phyloP scores from a whole-genome alignment of 2,888 invertebrate genomes.

The Abrostola triplasia region DNA sequence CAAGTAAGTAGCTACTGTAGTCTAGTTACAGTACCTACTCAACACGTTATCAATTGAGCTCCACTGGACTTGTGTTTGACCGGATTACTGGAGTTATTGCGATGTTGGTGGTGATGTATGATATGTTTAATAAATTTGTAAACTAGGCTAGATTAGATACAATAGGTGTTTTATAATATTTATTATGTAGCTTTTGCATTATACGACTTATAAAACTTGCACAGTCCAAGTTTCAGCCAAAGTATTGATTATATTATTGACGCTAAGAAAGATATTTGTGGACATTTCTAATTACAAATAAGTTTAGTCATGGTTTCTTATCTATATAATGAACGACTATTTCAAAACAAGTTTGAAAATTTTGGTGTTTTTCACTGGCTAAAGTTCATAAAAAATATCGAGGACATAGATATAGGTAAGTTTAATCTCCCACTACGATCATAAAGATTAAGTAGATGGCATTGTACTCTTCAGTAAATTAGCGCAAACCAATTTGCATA shows the following conservation, averaged over 20 bases:
- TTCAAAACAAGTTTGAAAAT: too few species aligned
- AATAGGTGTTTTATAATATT: too few species aligned
- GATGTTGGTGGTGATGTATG: constrained; percentile 12
- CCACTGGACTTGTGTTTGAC: constrained; percentile 33
- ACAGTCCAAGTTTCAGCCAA: too few species aligned
- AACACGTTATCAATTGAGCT: constrained; percentile 40
- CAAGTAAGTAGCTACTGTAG: constrained; percentile 22
- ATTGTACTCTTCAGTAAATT: constrained; percentile 71
- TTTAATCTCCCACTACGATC: constrained; percentile 35
- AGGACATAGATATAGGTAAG: constrained; percentile 12
- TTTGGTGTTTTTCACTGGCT: too few species aligned
- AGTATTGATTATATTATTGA: too few species aligned
- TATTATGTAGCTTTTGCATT: too few species aligned
- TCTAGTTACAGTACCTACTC: constrained; percentile 21
- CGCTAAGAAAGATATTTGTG: too few species aligned
- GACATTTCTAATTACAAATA: too few species aligned
- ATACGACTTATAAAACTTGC: too few species aligned
- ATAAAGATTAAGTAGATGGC: constrained; percentile 46
- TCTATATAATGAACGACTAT: too few species aligned
- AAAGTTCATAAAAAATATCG: constrained; percentile 10
- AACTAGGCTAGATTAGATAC: not conserved
- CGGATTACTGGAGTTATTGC: constrained; percentile 26
- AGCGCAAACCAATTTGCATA: constrained; percentile 75
- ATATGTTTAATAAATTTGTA: not conserved
- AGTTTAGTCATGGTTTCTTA: too few species aligned